These are phyloP conservation scores for Harpagoxenus sublaevis DNA, from an alignment of 2,888 invertebrate species.

Conservation along the genomic window DNA sequence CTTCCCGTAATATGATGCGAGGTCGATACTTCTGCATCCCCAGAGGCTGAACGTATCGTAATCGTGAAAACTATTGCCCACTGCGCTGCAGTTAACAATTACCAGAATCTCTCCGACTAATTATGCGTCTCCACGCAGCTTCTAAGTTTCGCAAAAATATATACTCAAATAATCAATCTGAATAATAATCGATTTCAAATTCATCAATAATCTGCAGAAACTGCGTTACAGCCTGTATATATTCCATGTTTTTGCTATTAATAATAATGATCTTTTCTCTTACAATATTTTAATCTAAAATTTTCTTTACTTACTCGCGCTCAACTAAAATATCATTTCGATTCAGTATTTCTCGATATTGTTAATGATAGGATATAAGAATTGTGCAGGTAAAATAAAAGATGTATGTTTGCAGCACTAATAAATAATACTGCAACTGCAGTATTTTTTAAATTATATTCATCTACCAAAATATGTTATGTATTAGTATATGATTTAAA, in stretches of 20 bases:
- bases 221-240: neutral
- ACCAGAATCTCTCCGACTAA: conserved; percentile 50
- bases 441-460: neutral
- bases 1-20: conserved; percentile 53
- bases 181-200: conserved; percentile 22
- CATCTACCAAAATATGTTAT: neutral
- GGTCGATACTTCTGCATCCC: conserved; percentile 57
- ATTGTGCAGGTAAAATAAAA: neutral
- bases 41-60: conserved; percentile 16
- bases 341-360: neutral
- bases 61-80: conserved; percentile 55
- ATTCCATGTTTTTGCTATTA: neutral
- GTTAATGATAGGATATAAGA: neutral
- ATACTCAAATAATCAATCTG: conserved; percentile 2
- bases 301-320: neutral
- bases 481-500: neutral
- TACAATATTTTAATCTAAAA: neutral
- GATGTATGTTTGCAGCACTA: neutral
- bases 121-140: conserved; percentile 13
- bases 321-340: neutral
- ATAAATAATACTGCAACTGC: neutral
- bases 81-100: neutral
- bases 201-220: neutral
- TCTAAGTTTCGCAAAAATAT: neutral
- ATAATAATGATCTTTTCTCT: neutral